Percentiles rank a stretch among this genome's conserved stretches.
Conservation (phyloP, 2,888 invertebrate species). For the Cryptus armator region DNA sequence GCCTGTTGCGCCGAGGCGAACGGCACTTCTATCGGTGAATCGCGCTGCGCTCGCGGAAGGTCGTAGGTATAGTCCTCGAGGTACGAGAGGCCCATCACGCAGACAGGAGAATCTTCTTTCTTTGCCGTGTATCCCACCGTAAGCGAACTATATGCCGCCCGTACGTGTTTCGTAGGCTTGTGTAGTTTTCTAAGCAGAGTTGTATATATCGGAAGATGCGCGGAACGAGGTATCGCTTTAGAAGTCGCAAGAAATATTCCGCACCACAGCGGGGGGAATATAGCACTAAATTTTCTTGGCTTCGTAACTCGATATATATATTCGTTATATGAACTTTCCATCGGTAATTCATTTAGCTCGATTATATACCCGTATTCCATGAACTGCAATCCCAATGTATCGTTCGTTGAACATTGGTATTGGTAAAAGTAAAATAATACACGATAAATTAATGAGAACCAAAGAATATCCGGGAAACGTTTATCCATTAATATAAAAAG, state of each 20-base stretch:
- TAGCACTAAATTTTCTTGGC: conserved; percentile 52
- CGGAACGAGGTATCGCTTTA: conserved; percentile 23
- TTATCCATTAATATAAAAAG: too few relatives aligned
- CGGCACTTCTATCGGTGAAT: conserved; percentile 62
- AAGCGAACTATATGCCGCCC: conserved; percentile 43
- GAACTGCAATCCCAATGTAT: not conserved
- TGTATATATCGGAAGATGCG: conserved; percentile 46
- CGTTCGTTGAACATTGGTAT: conserved; percentile 7
- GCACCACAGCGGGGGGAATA: conserved; percentile 36
- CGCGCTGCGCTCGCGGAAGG: conserved; percentile 58
- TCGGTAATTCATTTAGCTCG: conserved; percentile 60
- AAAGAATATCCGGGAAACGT: conserved; percentile 17
- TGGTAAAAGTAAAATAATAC: conserved; percentile 20
- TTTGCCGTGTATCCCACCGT: conserved; percentile 33
- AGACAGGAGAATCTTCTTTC: conserved; percentile 60
- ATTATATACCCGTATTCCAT: conserved; percentile 27
- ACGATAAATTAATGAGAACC: conserved; percentile 23
- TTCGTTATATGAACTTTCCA: conserved; percentile 60
- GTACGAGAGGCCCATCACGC: conserved; percentile 54
- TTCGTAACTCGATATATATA: conserved; percentile 43
- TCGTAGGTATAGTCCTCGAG: conserved; percentile 57
- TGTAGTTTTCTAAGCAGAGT: conserved; percentile 38
- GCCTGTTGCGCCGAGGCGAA: conserved; percentile 51
- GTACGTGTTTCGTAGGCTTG: not conserved
- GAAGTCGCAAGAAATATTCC: conserved; percentile 59